Conservation (phyloP, 2,113 vertebrate species). For the Lophius piscatorius region DNA sequence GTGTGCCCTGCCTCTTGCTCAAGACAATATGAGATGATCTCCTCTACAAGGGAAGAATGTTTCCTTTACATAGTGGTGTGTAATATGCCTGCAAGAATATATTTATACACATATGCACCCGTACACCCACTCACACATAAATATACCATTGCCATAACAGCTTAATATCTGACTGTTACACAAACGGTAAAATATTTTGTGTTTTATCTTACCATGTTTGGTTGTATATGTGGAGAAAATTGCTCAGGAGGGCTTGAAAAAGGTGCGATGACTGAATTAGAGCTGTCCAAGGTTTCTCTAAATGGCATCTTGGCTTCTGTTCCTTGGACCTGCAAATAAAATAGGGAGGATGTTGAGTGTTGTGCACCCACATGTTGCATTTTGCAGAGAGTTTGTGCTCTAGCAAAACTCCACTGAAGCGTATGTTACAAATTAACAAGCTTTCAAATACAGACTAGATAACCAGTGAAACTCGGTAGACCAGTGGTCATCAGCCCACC, state of each 20-base stretch:
- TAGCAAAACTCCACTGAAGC: too few relatives aligned
- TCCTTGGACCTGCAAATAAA: constrained; percentile 42
- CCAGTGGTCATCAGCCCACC: too few relatives aligned
- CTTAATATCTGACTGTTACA: neutral
- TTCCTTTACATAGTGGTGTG: too few relatives aligned
- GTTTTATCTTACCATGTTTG: constrained; percentile 25
- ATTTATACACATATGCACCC: too few relatives aligned
- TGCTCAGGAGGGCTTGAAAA: neutral
- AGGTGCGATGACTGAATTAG: constrained; percentile 18
- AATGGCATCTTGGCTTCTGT: constrained; percentile 8
- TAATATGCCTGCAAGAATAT: neutral
- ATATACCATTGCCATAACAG: neutral
- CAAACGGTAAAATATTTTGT: neutral
- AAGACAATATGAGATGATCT: too few relatives aligned
- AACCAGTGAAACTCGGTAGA: too few relatives aligned
- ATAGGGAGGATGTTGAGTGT: constrained; percentile 5
- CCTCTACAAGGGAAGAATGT: neutral
- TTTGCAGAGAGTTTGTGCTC: neutral
- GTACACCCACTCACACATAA: too few relatives aligned
- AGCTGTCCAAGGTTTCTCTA: constrained; percentile 11
- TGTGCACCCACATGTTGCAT: neutral
- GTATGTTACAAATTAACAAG: constrained; percentile 9
- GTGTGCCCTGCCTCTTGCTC: too few relatives aligned
- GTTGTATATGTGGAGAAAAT: neutral
- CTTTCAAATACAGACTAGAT: neutral